Base-by-base conservation (phyloP, 35 echinoderm and acorn worm species). In the Chiridota heheva region DNA sequence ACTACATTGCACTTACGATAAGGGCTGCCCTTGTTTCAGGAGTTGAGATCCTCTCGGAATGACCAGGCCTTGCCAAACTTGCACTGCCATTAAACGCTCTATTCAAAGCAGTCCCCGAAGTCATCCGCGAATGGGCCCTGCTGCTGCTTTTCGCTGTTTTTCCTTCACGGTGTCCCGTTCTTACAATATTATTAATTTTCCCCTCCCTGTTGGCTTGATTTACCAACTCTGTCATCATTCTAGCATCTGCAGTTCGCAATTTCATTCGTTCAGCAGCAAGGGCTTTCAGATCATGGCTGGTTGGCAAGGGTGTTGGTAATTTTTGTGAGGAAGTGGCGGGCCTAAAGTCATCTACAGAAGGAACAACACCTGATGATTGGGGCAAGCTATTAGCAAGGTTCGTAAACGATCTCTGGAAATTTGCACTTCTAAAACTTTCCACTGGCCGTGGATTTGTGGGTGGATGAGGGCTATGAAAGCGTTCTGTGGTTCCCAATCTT, bases 171-270 rank as follows among this genome's bases (percentile, higher is more conserved):
- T 64, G 78, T 38, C 44, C 35, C 12, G 80, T 76, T 17, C 88
- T 72, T 5, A 96, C 77, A 61, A 96, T 96, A 43, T 96, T 87
- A 68, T 90, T 96, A 39, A 96, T 96, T 42, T 96, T 96, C 10
- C 95, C 88, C 33, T 98, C 88, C 41, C 85, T 80, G 58, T 83
- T 91, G 15, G 93, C 93, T 40, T 97, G 88, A 84, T 98, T 98
- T 20, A 98, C 89, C 36, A 91, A 81, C 58, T 98, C 77, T 26
- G 95, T 98, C 3, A 91, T 85, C 45, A 88, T 86, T 41, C 95
- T 64, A 17, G 95, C 95, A 35, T 98, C 95, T 36, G 89, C 80
- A 16, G 84, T 89, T 24, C 82, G 70, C 12, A 80, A 47, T 35
- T 60, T 83, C 13, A 83, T 72, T 20, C 69, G 40, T 30, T 90